Percentiles rank a stretch among this genome's conserved stretches.
Conservation (phyloP, 2,888 invertebrate species). For the Atethmia centrago region DNA sequence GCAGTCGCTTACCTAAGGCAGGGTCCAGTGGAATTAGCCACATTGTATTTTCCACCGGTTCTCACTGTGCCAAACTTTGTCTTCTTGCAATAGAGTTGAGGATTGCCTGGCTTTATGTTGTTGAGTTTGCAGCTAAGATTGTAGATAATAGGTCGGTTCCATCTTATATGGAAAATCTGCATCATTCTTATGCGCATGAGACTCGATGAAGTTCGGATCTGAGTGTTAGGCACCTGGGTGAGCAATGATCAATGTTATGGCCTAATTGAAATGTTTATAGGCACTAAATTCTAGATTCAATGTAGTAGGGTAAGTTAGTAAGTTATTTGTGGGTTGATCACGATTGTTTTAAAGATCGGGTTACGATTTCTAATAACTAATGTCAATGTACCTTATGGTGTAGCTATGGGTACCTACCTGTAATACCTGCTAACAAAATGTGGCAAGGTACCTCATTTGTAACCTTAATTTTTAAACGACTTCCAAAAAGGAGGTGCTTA, state of each 20-base stretch:
- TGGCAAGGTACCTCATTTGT: background rate
- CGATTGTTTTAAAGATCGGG: constrained; percentile 48
- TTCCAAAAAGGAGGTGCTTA: too few species aligned
- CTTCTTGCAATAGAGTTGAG: constrained; percentile 2
- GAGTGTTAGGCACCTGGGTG: constrained; percentile 63
- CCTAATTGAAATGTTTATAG: constrained; percentile 66
- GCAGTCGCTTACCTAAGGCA: constrained; percentile 70
- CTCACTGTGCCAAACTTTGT: constrained; percentile 2
- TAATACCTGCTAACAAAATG: background rate
- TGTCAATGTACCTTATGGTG: background rate
- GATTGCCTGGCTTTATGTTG: constrained; percentile 10
- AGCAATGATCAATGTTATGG: constrained; percentile 69
- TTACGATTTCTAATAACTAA: constrained; percentile 23
- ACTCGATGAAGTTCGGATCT: constrained; percentile 58
- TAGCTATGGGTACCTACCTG: background rate
- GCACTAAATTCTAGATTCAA: constrained; percentile 43
- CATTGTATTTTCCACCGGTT: constrained; percentile 6
- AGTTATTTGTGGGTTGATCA: constrained; percentile 47
- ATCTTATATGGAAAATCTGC: constrained; percentile 81
- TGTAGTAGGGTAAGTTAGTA: constrained; percentile 52
- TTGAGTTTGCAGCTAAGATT: constrained; percentile 39
- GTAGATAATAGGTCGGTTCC: constrained; percentile 70
- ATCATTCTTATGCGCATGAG: constrained; percentile 75
- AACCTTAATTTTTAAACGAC: background rate
- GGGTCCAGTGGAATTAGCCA: constrained; percentile 60